Evolutionary conservation across 2,113 vertebrate species (phyloP).

Genomic region (Heterotilapia buettikoferi): DNA sequence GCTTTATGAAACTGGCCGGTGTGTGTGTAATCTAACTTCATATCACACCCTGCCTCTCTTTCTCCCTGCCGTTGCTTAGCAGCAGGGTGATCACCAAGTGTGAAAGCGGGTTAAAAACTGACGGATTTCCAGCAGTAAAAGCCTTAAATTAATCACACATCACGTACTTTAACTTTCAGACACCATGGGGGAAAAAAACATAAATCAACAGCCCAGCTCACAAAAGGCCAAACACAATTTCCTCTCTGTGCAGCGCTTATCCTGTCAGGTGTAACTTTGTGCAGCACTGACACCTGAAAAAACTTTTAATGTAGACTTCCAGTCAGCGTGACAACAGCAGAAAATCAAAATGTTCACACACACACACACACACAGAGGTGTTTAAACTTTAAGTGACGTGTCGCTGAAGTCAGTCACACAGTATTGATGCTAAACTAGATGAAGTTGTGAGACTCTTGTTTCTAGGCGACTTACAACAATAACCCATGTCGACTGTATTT

Average conservation of each 20-base stretch:
- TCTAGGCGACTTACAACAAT: not conserved
- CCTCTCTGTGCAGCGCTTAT: not conserved
- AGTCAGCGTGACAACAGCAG: not conserved
- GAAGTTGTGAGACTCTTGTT: not conserved
- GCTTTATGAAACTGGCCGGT: not conserved
- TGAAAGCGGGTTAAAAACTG: not conserved
- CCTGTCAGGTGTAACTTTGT: not conserved
- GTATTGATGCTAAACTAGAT: not conserved
- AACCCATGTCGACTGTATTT: not conserved
- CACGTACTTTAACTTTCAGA: not conserved
- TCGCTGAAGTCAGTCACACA: not conserved
- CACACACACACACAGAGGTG: not conserved
- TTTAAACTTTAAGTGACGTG: not conserved
- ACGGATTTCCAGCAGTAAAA: not conserved
- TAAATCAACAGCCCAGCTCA: not conserved
- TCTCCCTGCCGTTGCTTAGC: conserved; percentile 28
- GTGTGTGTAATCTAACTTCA: conserved; percentile 26
- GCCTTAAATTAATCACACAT: not conserved
- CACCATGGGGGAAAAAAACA: not conserved
- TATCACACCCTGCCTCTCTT: not conserved
- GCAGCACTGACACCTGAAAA: not conserved
- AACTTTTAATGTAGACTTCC: not conserved
- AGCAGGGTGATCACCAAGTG: conserved; percentile 9
- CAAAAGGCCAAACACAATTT: not conserved
- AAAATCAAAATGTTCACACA: not conserved